Base-by-base conservation (phyloP, 2,888 invertebrate species). In the Leptothorax acervorum region DNA sequence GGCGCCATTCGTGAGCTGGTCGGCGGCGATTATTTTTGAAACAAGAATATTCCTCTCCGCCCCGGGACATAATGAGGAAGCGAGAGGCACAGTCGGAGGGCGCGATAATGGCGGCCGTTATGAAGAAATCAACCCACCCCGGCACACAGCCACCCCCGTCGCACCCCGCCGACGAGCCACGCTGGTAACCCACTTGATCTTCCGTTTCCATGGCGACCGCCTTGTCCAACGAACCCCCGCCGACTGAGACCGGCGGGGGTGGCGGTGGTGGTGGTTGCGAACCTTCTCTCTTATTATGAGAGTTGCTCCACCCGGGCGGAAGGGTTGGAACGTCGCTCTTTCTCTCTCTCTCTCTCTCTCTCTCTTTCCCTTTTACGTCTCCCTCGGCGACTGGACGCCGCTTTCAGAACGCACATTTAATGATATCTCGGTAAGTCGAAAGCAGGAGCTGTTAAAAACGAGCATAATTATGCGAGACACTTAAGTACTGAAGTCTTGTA, bases 51-150 rank as follows among this genome's bases (percentile, higher is more conserved):
- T 93, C 92, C 90, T 91, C 90, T 88, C 88, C 89, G 90, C 87
- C 81, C 73, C 87, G 84, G 76, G 91, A 92, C 91, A 92, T 94
- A 93, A 94, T 94, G 93, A 94, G 93, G 86, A 90, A 90, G 70
- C 62, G 63, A 86, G 89, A 87, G 90, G 89, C 79, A 86, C 83
- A 85, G 86, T 85, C 84, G 88, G 92, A 85, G 85, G 87, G 93
- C 86, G 93, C 92, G 93, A 94, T 94, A 94, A 94, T 94, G 94
- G 94, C 94, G 91, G 92, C 93, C 94, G 93, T 94, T 94, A 94
- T 94, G 95, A 95, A 95, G 95, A 95, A 95, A 95, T 94, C 94
- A 94, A 93, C 93, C 88, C 92, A 91, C 88, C 90, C 87, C 89
- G 84, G 78, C 71, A 66, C 81, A 71, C 71, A 79, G 82, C 87